A percentile compares a stretch with the other conserved stretches of the same genome.
Conservation (phyloP, 2,888 invertebrate species). For the Julus scanicus region DNA sequence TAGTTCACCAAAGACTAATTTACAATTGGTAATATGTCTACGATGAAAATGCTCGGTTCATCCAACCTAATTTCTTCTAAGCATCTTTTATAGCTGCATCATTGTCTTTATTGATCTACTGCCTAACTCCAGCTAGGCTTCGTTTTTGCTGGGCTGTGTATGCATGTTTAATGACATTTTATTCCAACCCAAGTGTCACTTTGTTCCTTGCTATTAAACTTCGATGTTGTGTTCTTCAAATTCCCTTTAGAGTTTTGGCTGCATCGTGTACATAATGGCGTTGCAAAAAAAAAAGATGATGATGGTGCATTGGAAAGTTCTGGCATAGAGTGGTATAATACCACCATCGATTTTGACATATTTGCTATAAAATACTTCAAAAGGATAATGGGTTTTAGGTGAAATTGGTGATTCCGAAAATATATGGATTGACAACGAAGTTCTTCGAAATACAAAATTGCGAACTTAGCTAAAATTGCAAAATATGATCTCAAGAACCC, state of each 20-base stretch:
- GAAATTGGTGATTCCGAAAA: conserved; percentile 43
- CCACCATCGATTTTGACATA: conserved; percentile 37
- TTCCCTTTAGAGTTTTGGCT: conserved; percentile 39
- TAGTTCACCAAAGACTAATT: conserved; percentile 45
- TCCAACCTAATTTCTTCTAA: conserved; percentile 47
- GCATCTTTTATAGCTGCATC: conserved; percentile 47
- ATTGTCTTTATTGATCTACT: conserved; percentile 47
- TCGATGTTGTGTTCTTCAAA: conserved; percentile 47
- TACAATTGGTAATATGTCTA: conserved; percentile 44
- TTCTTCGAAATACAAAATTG: neutral
- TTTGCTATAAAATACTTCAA: conserved; percentile 40
- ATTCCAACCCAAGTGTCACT: conserved; percentile 50
- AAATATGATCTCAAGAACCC: neutral
- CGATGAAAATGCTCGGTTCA: conserved; percentile 44
- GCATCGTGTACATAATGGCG: conserved; percentile 29
- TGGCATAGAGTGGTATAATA: neutral
- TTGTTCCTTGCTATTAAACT: conserved; percentile 52
- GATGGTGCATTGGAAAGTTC: conserved; percentile 43
- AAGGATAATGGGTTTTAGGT: conserved; percentile 43
- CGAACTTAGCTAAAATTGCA: conserved; percentile 28
- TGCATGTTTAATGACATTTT: conserved; percentile 49
- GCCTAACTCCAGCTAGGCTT: conserved; percentile 27
- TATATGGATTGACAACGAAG: conserved; percentile 20
- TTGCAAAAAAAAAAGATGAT: conserved; percentile 31
- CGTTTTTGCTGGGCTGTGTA: neutral